phyloP scores from a whole-genome alignment of 2,113 vertebrate species.

The Etia nguti region DNA sequence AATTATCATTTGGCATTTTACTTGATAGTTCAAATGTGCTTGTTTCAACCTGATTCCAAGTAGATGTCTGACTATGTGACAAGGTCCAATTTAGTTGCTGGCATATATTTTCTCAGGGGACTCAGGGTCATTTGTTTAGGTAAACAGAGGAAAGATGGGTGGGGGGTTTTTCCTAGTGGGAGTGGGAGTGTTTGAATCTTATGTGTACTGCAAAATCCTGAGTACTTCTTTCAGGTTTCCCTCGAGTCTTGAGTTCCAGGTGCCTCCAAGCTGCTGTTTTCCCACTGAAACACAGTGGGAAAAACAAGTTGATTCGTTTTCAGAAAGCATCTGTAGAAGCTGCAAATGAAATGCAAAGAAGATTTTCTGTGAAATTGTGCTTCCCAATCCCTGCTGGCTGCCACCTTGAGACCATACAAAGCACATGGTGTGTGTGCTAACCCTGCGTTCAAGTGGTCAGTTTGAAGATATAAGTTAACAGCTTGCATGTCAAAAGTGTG shows the following conservation, averaged over 20 bases:
- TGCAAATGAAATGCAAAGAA: neutral
- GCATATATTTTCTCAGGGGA: constrained; percentile 24
- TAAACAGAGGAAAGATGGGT: constrained; percentile 39
- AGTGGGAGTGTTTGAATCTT: neutral
- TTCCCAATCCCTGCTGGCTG: neutral
- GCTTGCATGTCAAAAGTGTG: neutral
- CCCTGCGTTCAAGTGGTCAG: neutral
- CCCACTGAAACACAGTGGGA: neutral
- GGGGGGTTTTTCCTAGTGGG: constrained; percentile 9
- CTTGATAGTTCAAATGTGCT: constrained; percentile 18
- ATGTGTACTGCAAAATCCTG: neutral
- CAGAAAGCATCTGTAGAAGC: neutral
- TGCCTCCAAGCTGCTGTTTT: neutral
- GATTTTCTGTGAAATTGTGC: neutral
- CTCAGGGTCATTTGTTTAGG: constrained; percentile 36
- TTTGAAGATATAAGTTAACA: constrained; percentile 3
- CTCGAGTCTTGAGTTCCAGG: neutral
- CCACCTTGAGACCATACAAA: neutral
- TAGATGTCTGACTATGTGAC: constrained; percentile 32
- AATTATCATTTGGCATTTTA: constrained; percentile 46
- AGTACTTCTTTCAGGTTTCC: neutral
- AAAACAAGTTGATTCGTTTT: neutral
- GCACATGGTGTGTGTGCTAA: neutral
- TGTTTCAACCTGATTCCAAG: constrained; percentile 46
- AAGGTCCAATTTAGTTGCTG: constrained; percentile 22